These are phyloP conservation scores for Sakesphorus luctuosus DNA, from an alignment of 2,113 vertebrate species.

Conservation along the genomic window DNA sequence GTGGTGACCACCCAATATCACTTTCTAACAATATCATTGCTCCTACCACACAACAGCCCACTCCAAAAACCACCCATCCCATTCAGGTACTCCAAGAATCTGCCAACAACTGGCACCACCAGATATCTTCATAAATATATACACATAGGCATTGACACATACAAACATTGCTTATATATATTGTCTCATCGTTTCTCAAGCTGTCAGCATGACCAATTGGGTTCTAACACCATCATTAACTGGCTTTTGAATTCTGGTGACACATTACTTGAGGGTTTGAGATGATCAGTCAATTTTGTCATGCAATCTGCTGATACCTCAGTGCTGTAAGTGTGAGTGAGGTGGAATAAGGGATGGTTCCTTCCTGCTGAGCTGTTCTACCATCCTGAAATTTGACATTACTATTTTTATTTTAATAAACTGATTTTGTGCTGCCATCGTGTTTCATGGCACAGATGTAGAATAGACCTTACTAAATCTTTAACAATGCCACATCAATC, in stretches of 20 bases:
- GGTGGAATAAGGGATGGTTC: neutral
- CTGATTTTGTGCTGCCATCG: neutral
- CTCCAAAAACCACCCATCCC: neutral
- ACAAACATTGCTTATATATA: neutral
- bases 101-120: neutral
- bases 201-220: neutral
- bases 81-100: neutral
- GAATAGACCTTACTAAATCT: neutral
- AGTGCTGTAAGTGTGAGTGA: neutral
- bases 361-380: neutral
- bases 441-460: neutral
- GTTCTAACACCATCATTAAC: neutral
- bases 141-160: neutral
- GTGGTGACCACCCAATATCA: neutral
- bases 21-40: neutral
- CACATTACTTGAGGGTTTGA: neutral
- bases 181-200: neutral
- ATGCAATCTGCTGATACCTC: neutral
- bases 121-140: neutral
- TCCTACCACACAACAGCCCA: neutral
- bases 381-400: neutral
- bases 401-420: neutral
- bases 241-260: neutral
- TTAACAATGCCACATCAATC: neutral
- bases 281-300: neutral